Percentiles rank a stretch among this genome's conserved stretches.
These are phyloP conservation scores for Sarcophaga carnaria DNA, from an alignment of 2,888 invertebrate genomes.

Conservation along the genomic window DNA sequence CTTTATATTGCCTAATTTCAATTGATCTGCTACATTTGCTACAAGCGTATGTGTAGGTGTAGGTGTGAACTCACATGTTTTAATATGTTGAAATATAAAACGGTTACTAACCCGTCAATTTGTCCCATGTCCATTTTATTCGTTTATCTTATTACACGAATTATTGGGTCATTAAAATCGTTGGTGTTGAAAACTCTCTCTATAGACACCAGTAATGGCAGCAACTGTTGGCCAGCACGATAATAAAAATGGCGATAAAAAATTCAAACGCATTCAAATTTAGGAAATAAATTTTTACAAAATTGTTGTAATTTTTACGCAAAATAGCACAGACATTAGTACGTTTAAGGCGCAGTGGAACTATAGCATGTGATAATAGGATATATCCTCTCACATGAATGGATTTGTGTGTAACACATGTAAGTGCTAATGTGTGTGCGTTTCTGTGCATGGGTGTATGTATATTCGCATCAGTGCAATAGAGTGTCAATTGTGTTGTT, in stretches of 20 bases:
- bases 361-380: background rate
- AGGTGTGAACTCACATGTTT: background rate
- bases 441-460: background rate
- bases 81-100: background rate
- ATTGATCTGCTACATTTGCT: conserved; percentile 24
- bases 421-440: background rate
- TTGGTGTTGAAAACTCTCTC: conserved; percentile 11
- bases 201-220: background rate
- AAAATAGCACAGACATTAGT: too few species aligned
- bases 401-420: too few species aligned
- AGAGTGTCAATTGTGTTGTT: conserved; percentile 5
- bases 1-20: conserved; percentile 29
- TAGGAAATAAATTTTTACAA: conserved; percentile 35
- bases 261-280: conserved; percentile 34
- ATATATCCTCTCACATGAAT: background rate
- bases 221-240: background rate
- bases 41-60: background rate
- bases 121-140: background rate
- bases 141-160: conserved; percentile 37
- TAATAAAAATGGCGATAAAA: background rate
- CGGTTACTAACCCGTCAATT: background rate
- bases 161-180: conserved; percentile 37
- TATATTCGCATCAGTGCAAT: background rate
- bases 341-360: too few species aligned
- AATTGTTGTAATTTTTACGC: conserved; percentile 9